Base-by-base conservation (phyloP, 2,113 vertebrate genomes). In the Orycteropus afer region DNA sequence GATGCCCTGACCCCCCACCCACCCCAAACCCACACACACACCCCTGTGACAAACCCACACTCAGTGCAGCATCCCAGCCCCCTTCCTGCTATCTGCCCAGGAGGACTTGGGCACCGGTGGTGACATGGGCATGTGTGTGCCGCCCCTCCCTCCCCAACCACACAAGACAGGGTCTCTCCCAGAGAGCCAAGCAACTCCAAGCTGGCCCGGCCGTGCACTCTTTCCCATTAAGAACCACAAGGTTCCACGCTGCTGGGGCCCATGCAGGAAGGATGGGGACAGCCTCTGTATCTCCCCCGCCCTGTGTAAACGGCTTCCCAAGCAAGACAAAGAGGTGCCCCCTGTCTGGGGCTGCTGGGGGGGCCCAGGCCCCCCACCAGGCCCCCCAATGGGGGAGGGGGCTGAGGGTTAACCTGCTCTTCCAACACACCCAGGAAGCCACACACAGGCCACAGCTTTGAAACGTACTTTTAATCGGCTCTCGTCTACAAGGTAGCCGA, bases 391-490 rank as follows among this genome's bases (percentile, higher is more conserved):
- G 4, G 13, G 23, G 9, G 4, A 18, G 22, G 17, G 0, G 61
- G 37, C 69, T 4, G 27, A 29, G 17, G 69, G 25, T 22, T 2
- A n/a, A 80, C 40, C 7, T 23, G 27, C 1, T 14, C 12, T 15
- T 18, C 20, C 42, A 10, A 57, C 40, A 23, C 65, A 22, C 18
- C 47, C 3, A 15, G n/a, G 49, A 49, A 71, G 69, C 37, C 45
- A 34, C 47, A 20, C 47, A 20, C 29, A 78, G 74, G 49, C 25
- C 37, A 3, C 1, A 37, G 79, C 42, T 87, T 53, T 86, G 74
- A 93, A 76, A 88, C 18, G 85, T 6, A 42, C 42, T 96, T 95
- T 95, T 84, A 94, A 91, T 77, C 37, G 69, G 74, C 89, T 89
- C 90, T 89, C 65, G 55, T 93, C 69, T 83, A 40, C 37, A 9